Evolutionary conservation across 2,888 invertebrate species (phyloP), one percentile per base, ranked within the genome.

Genomic region (Empis livida): DNA sequence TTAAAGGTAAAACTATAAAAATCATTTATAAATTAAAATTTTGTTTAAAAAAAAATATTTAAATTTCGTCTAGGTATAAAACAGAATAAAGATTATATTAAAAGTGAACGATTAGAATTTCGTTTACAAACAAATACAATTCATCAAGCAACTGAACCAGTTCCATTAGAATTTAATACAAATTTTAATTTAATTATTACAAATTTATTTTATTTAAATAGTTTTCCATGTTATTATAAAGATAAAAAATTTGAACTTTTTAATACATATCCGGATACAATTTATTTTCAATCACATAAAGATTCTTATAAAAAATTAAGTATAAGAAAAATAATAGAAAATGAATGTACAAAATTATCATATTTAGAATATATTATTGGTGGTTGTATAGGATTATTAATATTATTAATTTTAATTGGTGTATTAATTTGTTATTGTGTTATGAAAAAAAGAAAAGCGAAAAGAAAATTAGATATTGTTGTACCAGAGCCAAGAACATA

Each of bases 401-500:
- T 76, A n/a, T 61, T 76, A 5, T 45, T 70, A 17, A 61, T 76
- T 40, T 64, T 73, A 27, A 55, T 63, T 11, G 31, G 58, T 23
- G 67, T 73, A 48, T 63, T 74, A 44, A 65, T 72, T 35, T 71
- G 74, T 59, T 67, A 73, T 47, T 65, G 65, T 50, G 57, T 70
- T 47, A 73, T 72, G 61, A 71, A 13, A 14, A 41, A n/a, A 41
- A 2, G 41, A 27, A 20, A 20, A 14, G 20, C 14, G 2, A 76
- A 71, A 59, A 66, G 67, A 53, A 67, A 68, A 54, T 55, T 82
- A 56, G 78, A 79, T 61, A 73, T 88, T 65, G 83, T 89, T 45
- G 77, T 86, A 60, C 88, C 89, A 1, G 88, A 88, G 57, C 82
- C 85, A 2, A 77, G 84, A 60, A 82, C 87, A 14, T 90, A 89